These are phyloP conservation scores for Lithophane socia DNA, from an alignment of 2,888 invertebrate species.

Conservation along the genomic window DNA sequence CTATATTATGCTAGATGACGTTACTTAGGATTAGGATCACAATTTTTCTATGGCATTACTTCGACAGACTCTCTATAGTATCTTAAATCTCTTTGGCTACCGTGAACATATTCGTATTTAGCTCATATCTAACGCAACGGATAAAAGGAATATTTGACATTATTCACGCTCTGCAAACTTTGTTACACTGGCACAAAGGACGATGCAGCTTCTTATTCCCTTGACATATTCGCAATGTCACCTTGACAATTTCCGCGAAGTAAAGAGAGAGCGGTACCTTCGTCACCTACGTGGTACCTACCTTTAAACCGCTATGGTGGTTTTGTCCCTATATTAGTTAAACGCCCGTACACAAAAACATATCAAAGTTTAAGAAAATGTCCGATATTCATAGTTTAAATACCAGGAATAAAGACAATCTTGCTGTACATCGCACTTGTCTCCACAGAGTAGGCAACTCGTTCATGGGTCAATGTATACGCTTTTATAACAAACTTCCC, in stretches of 20 bases:
- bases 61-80: background rate
- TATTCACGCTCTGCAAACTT: constrained; percentile 16
- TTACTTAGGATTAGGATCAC: background rate
- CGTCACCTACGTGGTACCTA: background rate
- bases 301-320: too few species aligned
- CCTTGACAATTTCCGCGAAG: background rate
- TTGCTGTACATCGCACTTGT: too few species aligned
- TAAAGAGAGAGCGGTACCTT: background rate
- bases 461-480: too few species aligned
- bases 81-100: background rate
- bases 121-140: background rate
- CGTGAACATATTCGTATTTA: background rate
- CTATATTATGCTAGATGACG: background rate
- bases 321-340: background rate
- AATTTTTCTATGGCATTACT: background rate
- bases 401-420: too few species aligned
- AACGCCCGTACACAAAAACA: too few species aligned
- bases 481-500: too few species aligned
- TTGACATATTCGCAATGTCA: constrained; percentile 12
- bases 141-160: background rate
- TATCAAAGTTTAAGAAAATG: too few species aligned
- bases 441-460: too few species aligned
- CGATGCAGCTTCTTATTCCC: constrained; percentile 32
- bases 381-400: too few species aligned
- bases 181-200: constrained; percentile 7